Evolutionary conservation across 1,140 invertebrate species (phyloP).

Genomic region (Philaenus spumarius): DNA sequence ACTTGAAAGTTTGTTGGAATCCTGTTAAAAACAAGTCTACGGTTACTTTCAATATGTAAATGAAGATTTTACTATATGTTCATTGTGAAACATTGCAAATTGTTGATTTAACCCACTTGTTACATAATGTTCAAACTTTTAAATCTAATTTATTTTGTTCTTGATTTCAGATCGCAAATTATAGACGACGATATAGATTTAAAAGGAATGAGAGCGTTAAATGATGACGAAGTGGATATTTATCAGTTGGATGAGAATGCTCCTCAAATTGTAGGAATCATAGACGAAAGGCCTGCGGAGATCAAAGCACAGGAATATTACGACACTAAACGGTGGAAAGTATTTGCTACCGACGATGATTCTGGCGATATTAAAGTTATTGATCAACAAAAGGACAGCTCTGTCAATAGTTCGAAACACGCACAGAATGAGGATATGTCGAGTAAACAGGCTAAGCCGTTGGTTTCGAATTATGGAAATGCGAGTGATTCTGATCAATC

Average conservation of each 20-base stretch:
- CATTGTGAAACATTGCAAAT: no score
- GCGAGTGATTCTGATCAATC: constrained; percentile 26
- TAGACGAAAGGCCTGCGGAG: constrained; percentile 75
- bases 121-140: no score
- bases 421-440: neutral
- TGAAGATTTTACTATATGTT: neutral
- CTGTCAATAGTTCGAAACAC: neutral
- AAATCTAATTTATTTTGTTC: constrained; percentile 14
- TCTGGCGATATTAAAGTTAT: constrained; percentile 31
- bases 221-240: constrained; percentile 63
- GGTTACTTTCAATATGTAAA: neutral
- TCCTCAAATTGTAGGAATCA: constrained; percentile 81
- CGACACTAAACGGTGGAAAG: constrained; percentile 62
- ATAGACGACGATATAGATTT: constrained; percentile 83
- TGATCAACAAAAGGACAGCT: neutral
- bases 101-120: no score
- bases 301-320: constrained; percentile 56
- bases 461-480: neutral
- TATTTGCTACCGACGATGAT: constrained; percentile 44
- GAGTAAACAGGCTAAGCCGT: neutral
- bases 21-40: no score
- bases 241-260: constrained; percentile 69
- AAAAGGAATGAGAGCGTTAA: constrained; percentile 49
- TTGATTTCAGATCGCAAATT: constrained; percentile 66
- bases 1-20: no score